Evolutionary conservation across 2,797 vertebrate genomes (phyloP), one percentile per base, ranked within the genome.

Genomic region (Triplophysa yarkandensis): DNA sequence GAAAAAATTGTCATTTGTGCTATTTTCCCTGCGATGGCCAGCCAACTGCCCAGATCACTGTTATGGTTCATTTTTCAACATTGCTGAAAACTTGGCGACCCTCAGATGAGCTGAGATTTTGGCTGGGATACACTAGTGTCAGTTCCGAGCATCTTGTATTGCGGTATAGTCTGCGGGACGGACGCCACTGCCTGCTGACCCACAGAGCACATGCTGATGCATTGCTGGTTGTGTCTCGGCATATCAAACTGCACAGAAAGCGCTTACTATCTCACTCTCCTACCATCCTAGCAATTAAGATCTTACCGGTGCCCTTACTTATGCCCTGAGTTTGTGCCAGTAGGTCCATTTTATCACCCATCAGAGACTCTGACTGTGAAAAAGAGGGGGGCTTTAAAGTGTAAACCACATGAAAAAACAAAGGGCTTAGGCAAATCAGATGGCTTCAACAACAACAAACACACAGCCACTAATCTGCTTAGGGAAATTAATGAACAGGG

Each of bases 371-470:
- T 96, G 94, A 96, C 95, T 95, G 73, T 91, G 88, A 92, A 78
- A 86, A 93, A 30, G 36, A 48, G 75, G 75, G 72, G 81, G 92
- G 95, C 94, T 95, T 98, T 98, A 97, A 96, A 96, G 94, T 96
- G 96, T 98, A 98, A 98, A 98, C 94, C 95, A 93, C 94, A 95
- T 95, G 95, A 94, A 95, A 96, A 98, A 96, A 98, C 96, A 98
- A 96, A 96, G 94, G 93, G 95, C 94, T 97, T 96, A 95, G 94
- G 95, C 94, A 98, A 98, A 98, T 97, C 93, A 95, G 95, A 96
- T 96, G 88, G 93, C 93, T 95, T 93, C 92, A 96, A 95, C 95
- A 98, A 95, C 94, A 97, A 96, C 95, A 97, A 96, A 95, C 94
- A 91, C 94, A 93, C 89, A 84, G 88, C 92, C 87, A 83, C 92